Evolutionary conservation across 2,797 vertebrate species (phyloP).

Genomic region (Sarcophilus harrisii): DNA sequence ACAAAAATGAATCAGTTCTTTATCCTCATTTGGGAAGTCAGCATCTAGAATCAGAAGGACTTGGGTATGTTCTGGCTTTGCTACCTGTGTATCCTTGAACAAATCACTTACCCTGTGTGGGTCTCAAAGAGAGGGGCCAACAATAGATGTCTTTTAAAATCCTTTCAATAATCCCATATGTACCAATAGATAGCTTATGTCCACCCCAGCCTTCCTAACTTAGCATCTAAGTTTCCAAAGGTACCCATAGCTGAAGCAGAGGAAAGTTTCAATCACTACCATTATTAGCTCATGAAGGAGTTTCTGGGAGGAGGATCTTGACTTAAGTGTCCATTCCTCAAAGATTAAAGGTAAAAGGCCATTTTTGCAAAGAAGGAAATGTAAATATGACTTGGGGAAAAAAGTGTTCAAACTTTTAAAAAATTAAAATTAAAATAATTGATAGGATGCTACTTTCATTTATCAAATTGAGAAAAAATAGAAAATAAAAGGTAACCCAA

Average conservation of each 20-base stretch:
- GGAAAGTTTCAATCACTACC: not conserved
- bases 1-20: not conserved
- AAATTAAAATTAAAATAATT: not conserved
- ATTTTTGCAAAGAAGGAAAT: not conserved
- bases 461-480: not conserved
- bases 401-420: not conserved
- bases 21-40: not conserved
- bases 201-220: not conserved
- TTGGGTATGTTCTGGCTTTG: not conserved
- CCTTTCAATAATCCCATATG: not conserved
- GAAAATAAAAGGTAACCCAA: not conserved
- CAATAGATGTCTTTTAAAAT: not conserved
- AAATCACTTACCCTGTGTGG: not conserved
- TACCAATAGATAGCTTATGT: not conserved
- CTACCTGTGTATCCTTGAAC: not conserved
- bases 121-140: not conserved
- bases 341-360: not conserved
- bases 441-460: not conserved
- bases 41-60: not conserved
- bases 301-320: not conserved
- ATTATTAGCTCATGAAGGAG: not conserved
- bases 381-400: not conserved
- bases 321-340: not conserved
- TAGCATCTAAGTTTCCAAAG: not conserved
- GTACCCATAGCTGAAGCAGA: not conserved